Percentiles rank a stretch among this genome's conserved stretches.
Evolutionary conservation across 2,797 vertebrate species (phyloP).

Genomic region (Syndactyla subalaris): DNA sequence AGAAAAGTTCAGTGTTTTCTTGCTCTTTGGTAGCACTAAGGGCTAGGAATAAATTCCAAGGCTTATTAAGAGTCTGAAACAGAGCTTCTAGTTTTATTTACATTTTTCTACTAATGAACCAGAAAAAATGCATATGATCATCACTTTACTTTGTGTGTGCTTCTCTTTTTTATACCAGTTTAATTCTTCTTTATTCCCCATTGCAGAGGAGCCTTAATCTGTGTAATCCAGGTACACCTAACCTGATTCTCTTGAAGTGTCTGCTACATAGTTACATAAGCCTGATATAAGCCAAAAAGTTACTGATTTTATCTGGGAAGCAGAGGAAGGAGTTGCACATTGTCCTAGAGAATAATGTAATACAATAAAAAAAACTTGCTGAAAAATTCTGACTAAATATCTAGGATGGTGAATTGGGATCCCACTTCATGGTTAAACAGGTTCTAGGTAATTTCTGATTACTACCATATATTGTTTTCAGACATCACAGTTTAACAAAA

Average conservation of each 20-base stretch:
- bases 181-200: background rate
- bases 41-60: fast-evolving
- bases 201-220: background rate
- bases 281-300: background rate
- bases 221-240: background rate
- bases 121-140: background rate
- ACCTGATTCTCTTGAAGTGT: background rate
- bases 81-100: background rate
- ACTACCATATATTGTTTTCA: background rate
- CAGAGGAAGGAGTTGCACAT: background rate
- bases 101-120: background rate
- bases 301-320: background rate
- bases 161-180: background rate
- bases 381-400: background rate
- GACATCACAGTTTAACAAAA: background rate
- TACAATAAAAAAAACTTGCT: background rate
- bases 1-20: background rate
- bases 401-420: background rate
- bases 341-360: background rate
- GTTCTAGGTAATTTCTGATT: background rate
- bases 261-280: background rate
- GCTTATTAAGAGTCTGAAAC: background rate
- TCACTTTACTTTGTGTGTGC: background rate
- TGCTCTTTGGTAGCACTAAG: background rate
- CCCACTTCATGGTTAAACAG: background rate